Evolutionary conservation across 2,113 vertebrate species (phyloP).

Genomic region (Dipodomys ordii): DNA sequence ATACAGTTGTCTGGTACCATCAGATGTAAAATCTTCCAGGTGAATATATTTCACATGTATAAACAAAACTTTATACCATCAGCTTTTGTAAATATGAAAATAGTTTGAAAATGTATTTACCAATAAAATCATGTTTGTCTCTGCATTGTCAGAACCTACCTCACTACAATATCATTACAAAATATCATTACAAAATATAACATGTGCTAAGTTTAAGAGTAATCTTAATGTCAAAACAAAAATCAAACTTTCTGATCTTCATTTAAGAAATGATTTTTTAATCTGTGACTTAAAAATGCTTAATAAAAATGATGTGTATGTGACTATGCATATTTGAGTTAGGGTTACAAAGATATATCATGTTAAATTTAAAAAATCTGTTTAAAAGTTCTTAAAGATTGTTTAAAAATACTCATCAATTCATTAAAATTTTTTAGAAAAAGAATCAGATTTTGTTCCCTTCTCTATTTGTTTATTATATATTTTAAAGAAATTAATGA

Average conservation of each 20-base stretch:
- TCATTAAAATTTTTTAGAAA: too few species aligned
- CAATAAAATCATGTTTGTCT: neutral
- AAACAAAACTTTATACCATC: neutral
- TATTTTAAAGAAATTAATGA: neutral
- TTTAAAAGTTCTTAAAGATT: neutral
- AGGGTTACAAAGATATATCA: neutral
- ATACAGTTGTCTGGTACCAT: neutral
- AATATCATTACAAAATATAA: neutral
- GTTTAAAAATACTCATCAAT: neutral
- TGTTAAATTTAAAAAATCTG: neutral
- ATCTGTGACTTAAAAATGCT: neutral
- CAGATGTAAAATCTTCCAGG: neutral
- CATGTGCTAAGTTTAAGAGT: neutral
- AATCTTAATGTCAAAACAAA: neutral
- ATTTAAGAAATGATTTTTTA: conserved; percentile 45
- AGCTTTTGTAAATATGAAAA: conserved; percentile 27
- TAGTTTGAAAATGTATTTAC: neutral
- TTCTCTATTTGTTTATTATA: neutral
- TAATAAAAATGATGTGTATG: neutral
- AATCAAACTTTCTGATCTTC: conserved; percentile 26
- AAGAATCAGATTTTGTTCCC: neutral
- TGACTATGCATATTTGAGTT: neutral
- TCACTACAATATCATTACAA: neutral
- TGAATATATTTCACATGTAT: neutral
- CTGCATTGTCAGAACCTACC: neutral